Evolutionary conservation across 2,113 vertebrate species (phyloP).

Genomic region (Lophius piscatorius): DNA sequence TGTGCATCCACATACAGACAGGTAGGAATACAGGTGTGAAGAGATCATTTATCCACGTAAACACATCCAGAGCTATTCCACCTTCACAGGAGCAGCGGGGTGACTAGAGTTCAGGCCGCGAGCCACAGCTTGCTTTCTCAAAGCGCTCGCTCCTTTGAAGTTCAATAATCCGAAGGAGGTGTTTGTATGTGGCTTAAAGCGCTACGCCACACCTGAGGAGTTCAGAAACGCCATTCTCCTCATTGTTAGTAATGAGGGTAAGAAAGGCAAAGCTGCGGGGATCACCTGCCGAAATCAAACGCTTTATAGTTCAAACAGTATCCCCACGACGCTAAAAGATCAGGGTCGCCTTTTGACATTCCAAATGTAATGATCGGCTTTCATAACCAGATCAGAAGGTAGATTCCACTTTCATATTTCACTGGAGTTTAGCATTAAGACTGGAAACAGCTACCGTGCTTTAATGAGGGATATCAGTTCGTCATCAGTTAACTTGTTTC

Average conservation of each 20-base stretch:
- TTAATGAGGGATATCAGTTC: no score
- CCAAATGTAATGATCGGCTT: no score
- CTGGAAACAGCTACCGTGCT: no score
- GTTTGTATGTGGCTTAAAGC: conserved; percentile 39
- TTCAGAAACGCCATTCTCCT: conserved; percentile 22
- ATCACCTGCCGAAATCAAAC: conserved; percentile 18
- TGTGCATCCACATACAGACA: conserved; percentile 4
- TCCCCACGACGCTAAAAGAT: not conserved
- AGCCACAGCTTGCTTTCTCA: conserved; percentile 39
- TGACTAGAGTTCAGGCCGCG: conserved; percentile 14
- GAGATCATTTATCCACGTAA: conserved; percentile 14
- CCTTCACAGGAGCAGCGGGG: conserved; percentile 41
- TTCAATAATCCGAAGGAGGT: conserved; percentile 42
- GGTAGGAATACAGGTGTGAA: conserved; percentile 11
- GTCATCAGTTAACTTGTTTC: no score
- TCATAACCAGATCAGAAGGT: conserved; percentile 10
- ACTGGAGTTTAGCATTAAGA: no score
- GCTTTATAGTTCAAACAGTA: conserved; percentile 2
- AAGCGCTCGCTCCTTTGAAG: conserved; percentile 32
- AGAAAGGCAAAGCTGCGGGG: conserved; percentile 16
- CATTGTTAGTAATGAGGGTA: conserved; percentile 22
- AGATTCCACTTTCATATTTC: no score
- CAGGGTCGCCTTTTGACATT: no score
- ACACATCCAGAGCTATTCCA: conserved; percentile 29
- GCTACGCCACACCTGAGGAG: conserved; percentile 38